These are phyloP conservation scores for Acrobasis repandana DNA, from an alignment of 2,888 invertebrate species.

Conservation along the genomic window DNA sequence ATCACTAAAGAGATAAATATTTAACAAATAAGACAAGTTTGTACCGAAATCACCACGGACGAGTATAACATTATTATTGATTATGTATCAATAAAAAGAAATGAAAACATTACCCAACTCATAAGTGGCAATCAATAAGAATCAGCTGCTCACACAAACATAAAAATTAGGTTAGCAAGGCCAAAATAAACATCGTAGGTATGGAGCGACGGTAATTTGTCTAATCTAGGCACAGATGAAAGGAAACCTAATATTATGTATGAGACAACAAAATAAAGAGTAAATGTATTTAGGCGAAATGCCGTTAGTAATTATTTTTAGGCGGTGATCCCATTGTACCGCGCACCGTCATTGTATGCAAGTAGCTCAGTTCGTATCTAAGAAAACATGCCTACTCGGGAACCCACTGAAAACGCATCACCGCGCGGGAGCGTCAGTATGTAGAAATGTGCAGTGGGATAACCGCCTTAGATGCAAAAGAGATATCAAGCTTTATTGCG, in stretches of 20 bases:
- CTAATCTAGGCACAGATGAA: conserved; percentile 30
- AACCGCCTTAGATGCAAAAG: too few relatives aligned
- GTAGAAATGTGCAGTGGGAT: too few relatives aligned
- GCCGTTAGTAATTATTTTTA: not conserved
- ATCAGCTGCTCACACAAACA: conserved; percentile 30
- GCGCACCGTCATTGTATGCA: too few relatives aligned
- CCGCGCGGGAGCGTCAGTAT: too few relatives aligned
- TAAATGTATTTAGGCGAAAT: not conserved
- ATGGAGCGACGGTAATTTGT: conserved; percentile 32
- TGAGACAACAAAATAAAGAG: conserved; percentile 4
- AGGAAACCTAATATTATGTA: conserved; percentile 20
- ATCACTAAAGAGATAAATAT: too few relatives aligned
- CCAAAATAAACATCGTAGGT: conserved; percentile 27
- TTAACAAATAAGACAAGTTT: not conserved
- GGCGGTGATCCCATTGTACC: too few relatives aligned
- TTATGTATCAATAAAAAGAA: not conserved
- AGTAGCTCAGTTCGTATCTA: too few relatives aligned
- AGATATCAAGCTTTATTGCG: too few relatives aligned
- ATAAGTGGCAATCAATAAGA: conserved; percentile 25
- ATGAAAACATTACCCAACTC: not conserved
- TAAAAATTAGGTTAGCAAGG: conserved; percentile 32
- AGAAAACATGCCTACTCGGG: too few relatives aligned
- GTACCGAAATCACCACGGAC: not conserved
- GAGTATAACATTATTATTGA: not conserved
- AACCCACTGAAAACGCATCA: too few relatives aligned